These are phyloP conservation scores for Azemiops feae DNA, from an alignment of 2,113 vertebrate species.

Conservation along the genomic window DNA sequence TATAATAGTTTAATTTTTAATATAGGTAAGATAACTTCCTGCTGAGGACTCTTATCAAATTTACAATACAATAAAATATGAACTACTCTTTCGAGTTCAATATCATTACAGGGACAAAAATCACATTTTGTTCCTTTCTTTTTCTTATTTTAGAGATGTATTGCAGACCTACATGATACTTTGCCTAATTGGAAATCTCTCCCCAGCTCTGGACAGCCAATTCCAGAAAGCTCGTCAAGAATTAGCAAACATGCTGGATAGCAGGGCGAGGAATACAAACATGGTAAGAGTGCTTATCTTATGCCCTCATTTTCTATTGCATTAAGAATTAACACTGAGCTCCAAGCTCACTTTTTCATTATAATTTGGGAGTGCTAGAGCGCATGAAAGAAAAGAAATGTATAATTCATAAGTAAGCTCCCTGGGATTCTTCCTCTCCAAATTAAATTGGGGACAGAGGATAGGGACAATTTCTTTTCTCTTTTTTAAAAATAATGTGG, in stretches of 20 bases:
- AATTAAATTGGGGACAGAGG: not conserved
- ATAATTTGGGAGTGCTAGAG: not conserved
- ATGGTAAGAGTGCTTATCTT: conserved; percentile 48
- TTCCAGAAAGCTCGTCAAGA: conserved; percentile 66
- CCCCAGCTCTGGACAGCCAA: conserved; percentile 67
- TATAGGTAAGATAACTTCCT: not conserved
- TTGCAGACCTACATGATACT: conserved; percentile 73
- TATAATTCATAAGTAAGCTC: not conserved
- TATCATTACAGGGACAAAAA: not conserved
- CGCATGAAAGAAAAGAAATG: not conserved
- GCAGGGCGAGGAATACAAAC: conserved; percentile 40
- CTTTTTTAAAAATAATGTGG: not conserved
- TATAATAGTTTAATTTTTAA: not conserved
- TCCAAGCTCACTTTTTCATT: not conserved
- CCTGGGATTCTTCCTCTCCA: not conserved
- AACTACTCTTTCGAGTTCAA: not conserved
- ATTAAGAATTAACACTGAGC: not conserved
- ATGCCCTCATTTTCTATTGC: not conserved
- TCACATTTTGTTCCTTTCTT: conserved; percentile 21
- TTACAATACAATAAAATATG: not conserved
- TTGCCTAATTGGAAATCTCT: conserved; percentile 66
- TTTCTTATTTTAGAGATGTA: conserved; percentile 50
- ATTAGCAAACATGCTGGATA: conserved; percentile 56
- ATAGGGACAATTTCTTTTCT: not conserved
- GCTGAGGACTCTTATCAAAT: not conserved